phyloP scores from a whole-genome alignment of 2,797 vertebrate genomes.

The Pseudocheirus occidentalis region DNA sequence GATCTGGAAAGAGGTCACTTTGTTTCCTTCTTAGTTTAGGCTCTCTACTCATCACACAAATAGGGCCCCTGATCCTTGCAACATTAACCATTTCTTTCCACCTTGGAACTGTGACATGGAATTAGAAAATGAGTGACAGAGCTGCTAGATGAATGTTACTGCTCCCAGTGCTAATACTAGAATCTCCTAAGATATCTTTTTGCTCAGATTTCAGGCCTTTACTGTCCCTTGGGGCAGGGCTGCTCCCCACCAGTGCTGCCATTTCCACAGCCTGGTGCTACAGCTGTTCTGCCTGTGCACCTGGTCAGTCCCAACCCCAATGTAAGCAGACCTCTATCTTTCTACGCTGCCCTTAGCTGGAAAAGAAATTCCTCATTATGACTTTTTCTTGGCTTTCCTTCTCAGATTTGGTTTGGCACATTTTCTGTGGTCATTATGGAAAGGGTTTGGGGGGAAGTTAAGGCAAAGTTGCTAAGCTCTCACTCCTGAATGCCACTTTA shows the following conservation, averaged over 20 bases:
- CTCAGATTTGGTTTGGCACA: not conserved
- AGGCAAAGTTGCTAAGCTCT: not conserved
- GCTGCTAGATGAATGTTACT: not conserved
- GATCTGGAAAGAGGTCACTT: not conserved
- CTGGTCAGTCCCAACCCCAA: not conserved
- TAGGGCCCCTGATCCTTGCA: not conserved
- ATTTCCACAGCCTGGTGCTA: not conserved
- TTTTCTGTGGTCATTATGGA: not conserved
- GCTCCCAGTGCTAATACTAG: not conserved
- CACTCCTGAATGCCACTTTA: not conserved
- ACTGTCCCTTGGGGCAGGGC: not conserved
- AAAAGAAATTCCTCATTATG: not conserved
- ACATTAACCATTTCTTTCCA: not conserved
- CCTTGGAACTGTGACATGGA: not conserved
- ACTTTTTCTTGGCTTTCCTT: not conserved
- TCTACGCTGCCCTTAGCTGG: not conserved
- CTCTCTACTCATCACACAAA: not conserved
- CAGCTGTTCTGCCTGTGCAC: not conserved
- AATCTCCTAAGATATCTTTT: not conserved
- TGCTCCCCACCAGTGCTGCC: not conserved
- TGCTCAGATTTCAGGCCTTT: not conserved
- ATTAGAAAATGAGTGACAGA: not conserved
- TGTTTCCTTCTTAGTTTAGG: not conserved
- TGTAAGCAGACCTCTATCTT: not conserved
- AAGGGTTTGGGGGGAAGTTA: not conserved